These are phyloP conservation scores for Pseudoatta argentina DNA, from an alignment of 1,140 invertebrate species.

Conservation along the genomic window DNA sequence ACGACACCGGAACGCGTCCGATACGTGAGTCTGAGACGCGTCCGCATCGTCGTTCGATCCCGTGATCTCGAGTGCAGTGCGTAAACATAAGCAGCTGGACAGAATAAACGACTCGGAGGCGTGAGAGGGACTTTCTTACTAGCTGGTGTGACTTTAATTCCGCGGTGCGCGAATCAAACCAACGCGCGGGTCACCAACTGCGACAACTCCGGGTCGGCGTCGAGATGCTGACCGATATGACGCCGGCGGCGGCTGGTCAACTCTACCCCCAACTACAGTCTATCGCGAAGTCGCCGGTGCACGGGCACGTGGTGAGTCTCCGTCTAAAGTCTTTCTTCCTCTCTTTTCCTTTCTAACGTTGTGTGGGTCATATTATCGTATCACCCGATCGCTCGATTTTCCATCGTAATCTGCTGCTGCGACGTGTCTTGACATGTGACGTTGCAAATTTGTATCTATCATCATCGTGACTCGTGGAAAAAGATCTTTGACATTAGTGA, in stretches of 20 bases:
- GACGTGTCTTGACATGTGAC: constrained; percentile 15
- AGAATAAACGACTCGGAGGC: neutral
- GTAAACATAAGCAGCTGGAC: neutral
- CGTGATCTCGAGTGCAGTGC: constrained; percentile 67
- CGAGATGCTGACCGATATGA: constrained; percentile 86
- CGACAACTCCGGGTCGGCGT: constrained; percentile 25
- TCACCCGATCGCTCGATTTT: neutral
- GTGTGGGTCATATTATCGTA: neutral
- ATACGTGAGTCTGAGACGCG: neutral
- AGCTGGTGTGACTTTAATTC: constrained; percentile 6
- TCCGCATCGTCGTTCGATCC: neutral
- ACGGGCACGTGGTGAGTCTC: constrained; percentile 85
- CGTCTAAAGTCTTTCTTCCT: constrained; percentile 22
- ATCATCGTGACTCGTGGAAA: constrained; percentile 1
- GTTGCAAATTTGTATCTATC: constrained; percentile 19
- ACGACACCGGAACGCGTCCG: neutral
- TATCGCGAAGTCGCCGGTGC: constrained; percentile 85
- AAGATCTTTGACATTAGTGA: neutral
- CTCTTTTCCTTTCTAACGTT: neutral
- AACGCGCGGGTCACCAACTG: neutral
- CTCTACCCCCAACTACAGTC: constrained; percentile 85
- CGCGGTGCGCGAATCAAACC: neutral
- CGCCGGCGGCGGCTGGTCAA: constrained; percentile 85
- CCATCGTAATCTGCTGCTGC: neutral
- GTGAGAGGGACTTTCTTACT: constrained; percentile 18